These are phyloP conservation scores for Aphis craccivora DNA, from an alignment of 1,140 invertebrate species.

Conservation along the genomic window DNA sequence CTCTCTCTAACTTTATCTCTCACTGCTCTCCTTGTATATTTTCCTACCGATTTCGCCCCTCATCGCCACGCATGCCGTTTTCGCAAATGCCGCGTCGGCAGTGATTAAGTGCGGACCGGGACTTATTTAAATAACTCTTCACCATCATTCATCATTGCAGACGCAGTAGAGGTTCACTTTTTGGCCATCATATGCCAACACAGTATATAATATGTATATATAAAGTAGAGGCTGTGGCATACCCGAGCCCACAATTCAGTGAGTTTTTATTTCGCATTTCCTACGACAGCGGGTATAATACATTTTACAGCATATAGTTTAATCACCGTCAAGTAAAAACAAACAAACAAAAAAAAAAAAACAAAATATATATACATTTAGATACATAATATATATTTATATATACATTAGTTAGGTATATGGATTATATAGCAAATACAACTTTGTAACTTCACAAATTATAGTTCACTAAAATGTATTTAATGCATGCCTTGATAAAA, in stretches of 20 bases:
- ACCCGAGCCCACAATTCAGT: background rate
- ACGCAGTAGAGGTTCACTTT: conserved; percentile 33
- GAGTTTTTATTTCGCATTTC: background rate
- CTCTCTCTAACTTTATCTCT: background rate
- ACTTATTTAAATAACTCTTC: conserved; percentile 51
- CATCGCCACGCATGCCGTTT: background rate
- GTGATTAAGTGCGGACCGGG: conserved; percentile 34
- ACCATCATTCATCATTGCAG: conserved; percentile 47
- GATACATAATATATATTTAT: too few relatives aligned
- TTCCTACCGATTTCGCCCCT: background rate
- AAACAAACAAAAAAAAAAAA: too few relatives aligned
- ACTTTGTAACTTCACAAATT: background rate
- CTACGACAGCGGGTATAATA: background rate
- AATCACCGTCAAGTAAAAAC: background rate
- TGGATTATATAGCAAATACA: background rate
- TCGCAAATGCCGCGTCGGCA: conserved; percentile 26
- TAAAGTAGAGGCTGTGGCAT: background rate
- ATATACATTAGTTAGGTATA: background rate
- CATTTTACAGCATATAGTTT: background rate
- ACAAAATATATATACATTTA: background rate
- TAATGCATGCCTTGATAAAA: background rate
- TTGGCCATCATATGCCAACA: conserved; percentile 30
- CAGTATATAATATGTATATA: background rate
- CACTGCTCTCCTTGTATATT: background rate
- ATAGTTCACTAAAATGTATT: background rate